Evolutionary conservation across 2,113 vertebrate species (phyloP).

Genomic region (Serinus canaria): DNA sequence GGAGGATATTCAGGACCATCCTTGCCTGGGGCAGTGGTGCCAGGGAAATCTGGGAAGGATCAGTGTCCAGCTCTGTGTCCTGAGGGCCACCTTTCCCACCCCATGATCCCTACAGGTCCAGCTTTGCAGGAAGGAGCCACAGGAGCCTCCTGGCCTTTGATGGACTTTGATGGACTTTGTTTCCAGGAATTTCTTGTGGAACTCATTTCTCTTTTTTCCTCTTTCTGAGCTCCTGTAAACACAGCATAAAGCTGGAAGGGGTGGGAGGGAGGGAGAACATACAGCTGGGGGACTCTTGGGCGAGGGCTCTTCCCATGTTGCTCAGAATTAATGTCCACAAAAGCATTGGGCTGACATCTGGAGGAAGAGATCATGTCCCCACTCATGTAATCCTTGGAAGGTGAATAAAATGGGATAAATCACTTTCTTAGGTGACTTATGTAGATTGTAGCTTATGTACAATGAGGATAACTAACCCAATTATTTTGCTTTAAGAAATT

Average conservation of each 20-base stretch:
- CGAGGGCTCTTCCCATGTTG: neutral
- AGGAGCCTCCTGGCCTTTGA: too few species aligned
- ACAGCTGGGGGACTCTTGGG: neutral
- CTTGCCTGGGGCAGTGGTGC: neutral
- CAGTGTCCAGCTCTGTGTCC: neutral
- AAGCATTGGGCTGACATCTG: neutral
- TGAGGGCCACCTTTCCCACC: neutral
- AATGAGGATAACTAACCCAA: neutral
- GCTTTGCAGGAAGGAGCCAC: neutral
- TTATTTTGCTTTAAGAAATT: neutral
- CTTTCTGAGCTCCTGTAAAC: neutral
- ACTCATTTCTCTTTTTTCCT: neutral
- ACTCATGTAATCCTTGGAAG: neutral
- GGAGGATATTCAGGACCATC: neutral
- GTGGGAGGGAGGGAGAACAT: neutral
- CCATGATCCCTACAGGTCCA: neutral
- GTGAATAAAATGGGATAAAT: neutral
- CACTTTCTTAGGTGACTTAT: neutral
- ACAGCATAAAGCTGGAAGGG: accelerated
- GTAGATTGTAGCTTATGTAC: neutral
- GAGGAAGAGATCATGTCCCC: neutral
- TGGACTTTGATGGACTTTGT: neutral
- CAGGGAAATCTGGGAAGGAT: neutral
- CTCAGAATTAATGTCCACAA: neutral
- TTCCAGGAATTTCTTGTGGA: neutral